phyloP scores from a whole-genome alignment of 2,113 vertebrate genomes.

The Erpornis zantholeuca region DNA sequence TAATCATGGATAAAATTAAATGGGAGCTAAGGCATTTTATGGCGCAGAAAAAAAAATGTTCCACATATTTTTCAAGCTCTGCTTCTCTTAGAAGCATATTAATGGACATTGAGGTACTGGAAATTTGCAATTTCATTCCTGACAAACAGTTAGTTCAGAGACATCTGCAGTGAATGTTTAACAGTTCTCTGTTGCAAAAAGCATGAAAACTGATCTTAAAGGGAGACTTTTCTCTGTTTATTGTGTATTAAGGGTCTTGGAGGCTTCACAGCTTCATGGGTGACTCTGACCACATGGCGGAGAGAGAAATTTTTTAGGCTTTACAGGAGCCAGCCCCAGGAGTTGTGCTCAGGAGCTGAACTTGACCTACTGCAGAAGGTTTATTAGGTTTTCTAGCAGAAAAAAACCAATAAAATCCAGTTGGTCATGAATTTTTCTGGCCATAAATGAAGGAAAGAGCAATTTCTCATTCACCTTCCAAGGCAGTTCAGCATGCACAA shows the following conservation, averaged over 20 bases:
- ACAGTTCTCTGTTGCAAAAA: not conserved
- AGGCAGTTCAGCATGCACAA: not conserved
- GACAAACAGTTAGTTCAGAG: not conserved
- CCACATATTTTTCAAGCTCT: constrained; percentile 39
- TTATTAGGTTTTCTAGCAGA: not conserved
- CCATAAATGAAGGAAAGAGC: not conserved
- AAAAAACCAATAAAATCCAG: not conserved
- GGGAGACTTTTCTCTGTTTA: not conserved
- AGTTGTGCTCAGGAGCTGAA: not conserved
- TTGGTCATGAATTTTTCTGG: not conserved
- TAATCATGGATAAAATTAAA: constrained; percentile 55
- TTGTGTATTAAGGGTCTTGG: not conserved
- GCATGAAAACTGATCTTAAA: not conserved
- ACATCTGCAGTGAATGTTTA: not conserved
- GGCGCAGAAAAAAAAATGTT: not conserved
- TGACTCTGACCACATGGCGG: accelerated
- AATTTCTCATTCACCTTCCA: not conserved
- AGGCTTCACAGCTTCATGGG: not conserved
- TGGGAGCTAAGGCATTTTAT: constrained; percentile 29
- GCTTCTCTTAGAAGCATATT: constrained; percentile 1
- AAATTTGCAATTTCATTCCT: not conserved
- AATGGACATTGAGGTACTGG: not conserved
- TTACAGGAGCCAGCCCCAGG: not conserved
- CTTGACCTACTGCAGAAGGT: not conserved
- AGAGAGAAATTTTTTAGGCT: not conserved